Conservation (phyloP, 2,797 vertebrate genomes). For the Poecilia velifera region DNA sequence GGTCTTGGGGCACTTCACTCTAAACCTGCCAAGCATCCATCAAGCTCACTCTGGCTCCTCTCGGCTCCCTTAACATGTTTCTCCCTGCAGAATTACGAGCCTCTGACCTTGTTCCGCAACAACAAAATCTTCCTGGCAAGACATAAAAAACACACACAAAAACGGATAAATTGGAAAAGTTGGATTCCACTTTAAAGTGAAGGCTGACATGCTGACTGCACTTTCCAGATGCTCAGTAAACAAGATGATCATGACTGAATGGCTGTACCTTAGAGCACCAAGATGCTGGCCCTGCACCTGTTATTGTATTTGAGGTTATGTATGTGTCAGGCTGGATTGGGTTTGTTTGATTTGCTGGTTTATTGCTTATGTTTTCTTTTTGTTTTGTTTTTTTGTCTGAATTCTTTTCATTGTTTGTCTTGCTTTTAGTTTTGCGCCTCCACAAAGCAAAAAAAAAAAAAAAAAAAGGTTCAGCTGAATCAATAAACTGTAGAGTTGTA, state of each 20-base stretch:
- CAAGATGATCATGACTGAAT: constrained; percentile 8
- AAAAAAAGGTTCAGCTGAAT: background rate
- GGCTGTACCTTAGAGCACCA: constrained; percentile 1
- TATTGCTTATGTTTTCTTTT: background rate
- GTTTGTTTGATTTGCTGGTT: background rate
- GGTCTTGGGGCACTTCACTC: constrained; percentile 57
- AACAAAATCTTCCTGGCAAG: constrained; percentile 39
- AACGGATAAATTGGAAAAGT: constrained; percentile 19
- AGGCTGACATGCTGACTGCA: constrained; percentile 21
- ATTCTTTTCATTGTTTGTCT: background rate
- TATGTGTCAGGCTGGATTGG: background rate
- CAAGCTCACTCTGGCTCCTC: constrained; percentile 54
- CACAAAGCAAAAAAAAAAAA: background rate
- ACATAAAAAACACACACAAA: constrained; percentile 20
- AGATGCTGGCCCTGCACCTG: background rate
- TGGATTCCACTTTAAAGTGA: constrained; percentile 15
- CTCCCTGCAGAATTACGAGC: constrained; percentile 41
- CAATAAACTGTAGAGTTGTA: background rate
- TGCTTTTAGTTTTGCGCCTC: background rate
- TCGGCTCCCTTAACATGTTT: constrained; percentile 49
- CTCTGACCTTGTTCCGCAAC: constrained; percentile 55
- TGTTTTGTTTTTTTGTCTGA: background rate
- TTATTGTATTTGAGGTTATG: background rate
- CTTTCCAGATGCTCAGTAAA: constrained; percentile 18
- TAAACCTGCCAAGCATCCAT: constrained; percentile 68